A percentile compares a stretch with the other conserved stretches of the same genome.
phyloP scores from a whole-genome alignment of 1,140 invertebrate genomes.

The Saxidomus purpurata region DNA sequence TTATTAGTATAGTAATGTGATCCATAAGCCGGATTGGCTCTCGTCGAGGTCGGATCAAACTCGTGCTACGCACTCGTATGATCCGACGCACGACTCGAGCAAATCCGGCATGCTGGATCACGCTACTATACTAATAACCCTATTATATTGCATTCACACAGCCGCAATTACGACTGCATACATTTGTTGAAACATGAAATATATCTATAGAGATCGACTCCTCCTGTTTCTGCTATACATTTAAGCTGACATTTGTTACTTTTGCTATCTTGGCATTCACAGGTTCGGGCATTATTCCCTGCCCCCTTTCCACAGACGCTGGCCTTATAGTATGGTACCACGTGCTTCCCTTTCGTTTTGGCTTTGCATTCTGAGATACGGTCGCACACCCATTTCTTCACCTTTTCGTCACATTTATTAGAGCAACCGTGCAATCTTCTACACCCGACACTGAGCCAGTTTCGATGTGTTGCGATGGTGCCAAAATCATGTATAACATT shows the following conservation, averaged over 20 bases:
- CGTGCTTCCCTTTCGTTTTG: neutral
- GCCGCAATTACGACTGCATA: too few relatives aligned
- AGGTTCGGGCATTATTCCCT: neutral
- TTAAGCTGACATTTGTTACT: neutral
- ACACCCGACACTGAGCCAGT: neutral
- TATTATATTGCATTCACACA: too few relatives aligned
- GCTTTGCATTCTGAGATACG: neutral
- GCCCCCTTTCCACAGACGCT: neutral
- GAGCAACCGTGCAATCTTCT: neutral
- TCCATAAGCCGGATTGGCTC: too few relatives aligned
- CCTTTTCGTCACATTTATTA: neutral
- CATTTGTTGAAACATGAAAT: too few relatives aligned
- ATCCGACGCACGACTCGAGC: too few relatives aligned
- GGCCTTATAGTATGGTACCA: neutral
- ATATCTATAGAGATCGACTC: too few relatives aligned
- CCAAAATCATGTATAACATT: neutral
- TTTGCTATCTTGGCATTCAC: neutral
- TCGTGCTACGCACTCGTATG: too few relatives aligned
- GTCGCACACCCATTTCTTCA: neutral
- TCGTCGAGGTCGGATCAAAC: too few relatives aligned
- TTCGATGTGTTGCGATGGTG: neutral
- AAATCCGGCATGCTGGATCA: too few relatives aligned
- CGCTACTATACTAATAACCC: too few relatives aligned
- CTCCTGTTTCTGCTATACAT: neutral
- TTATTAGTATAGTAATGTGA: too few relatives aligned